Base-by-base conservation (phyloP, 2,797 vertebrate species). In the Chaetodon trifasciatus region DNA sequence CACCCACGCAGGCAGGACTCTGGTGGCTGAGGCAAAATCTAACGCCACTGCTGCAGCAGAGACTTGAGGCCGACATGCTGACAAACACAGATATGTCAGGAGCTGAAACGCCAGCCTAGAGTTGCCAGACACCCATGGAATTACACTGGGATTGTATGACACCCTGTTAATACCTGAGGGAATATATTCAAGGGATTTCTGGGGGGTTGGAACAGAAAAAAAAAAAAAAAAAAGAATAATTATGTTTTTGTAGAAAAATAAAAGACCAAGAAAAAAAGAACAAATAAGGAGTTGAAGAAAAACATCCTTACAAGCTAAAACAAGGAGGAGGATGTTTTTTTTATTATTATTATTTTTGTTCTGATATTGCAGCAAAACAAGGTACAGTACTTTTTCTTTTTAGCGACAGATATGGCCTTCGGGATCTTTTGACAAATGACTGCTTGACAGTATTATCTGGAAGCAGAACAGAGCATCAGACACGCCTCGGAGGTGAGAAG, bases 361-460 rank as follows among this genome's bases (percentile, higher is more conserved):
- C 87, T 90, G 89, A 90, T 92, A 91, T 90, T 89, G 84, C 86
- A 89, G 92, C 84, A 89, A 93, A 91, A 92, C 84, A 91, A 89
- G 86, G 88, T 87, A 81, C 80, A 86, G 81, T 78, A 83, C 79
- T 87, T 89, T 87, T 87, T 87, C 84, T 93, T 92, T 91, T 79
- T 89, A 89, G 89, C 68, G 75, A 92, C 88, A 94, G 88, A 91
- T 88, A 88, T 91, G 87, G 91, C 91, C 92, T 91, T 92, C 40
- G 88, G 91, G 89, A 92, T 91, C 88, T 88, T 92, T 91, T 91
- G 90, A 94, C 86, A 92, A 92, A 94, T 94, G 96, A 95, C 95
- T 96, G 95, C 96, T 96, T 95, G 94, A 96, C 94, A 95, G 95
- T 96, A 92, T 97, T 97, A 96, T 95, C 94, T 90, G 81, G 88